Percentiles rank a stretch among this genome's conserved stretches.
Conservation (phyloP, 1,140 invertebrate genomes). For the Chironomus striatipennis region DNA sequence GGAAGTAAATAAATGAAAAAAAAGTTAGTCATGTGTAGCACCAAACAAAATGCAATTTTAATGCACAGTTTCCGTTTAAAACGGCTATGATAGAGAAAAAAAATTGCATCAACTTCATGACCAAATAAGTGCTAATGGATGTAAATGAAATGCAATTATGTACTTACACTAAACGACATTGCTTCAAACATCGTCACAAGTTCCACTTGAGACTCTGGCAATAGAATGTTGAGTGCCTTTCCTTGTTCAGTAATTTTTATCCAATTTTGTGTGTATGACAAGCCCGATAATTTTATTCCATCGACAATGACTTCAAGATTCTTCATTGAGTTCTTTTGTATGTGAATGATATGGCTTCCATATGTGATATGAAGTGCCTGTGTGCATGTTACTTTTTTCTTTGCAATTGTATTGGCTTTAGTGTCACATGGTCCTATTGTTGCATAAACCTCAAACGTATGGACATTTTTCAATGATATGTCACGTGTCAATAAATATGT, state of each 20-base stretch:
- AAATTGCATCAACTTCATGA: too few species aligned
- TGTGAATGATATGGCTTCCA: slow-evolving; percentile 50
- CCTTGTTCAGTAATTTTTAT: slow-evolving; percentile 41
- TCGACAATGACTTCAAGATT: slow-evolving; percentile 33
- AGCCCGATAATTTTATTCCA: slow-evolving; percentile 40
- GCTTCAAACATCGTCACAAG: slow-evolving; percentile 43
- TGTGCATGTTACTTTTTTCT: slow-evolving; percentile 45
- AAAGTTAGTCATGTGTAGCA: too few species aligned
- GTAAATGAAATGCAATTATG: slow-evolving; percentile 30
- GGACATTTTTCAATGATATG: slow-evolving; percentile 42
- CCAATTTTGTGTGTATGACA: slow-evolving; percentile 47
- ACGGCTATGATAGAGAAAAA: too few species aligned
- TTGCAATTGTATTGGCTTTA: slow-evolving; percentile 29
- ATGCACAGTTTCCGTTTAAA: too few species aligned
- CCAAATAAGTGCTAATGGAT: neutral
- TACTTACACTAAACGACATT: slow-evolving; percentile 51
- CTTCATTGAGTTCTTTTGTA: slow-evolving; percentile 39
- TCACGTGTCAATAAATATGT: slow-evolving; percentile 66
- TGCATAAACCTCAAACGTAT: slow-evolving; percentile 56
- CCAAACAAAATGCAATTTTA: too few species aligned
- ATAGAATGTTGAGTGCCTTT: slow-evolving; percentile 42
- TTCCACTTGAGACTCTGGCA: slow-evolving; percentile 45
- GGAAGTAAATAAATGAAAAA: too few species aligned
- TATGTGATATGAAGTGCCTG: slow-evolving; percentile 55
- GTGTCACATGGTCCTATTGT: slow-evolving; percentile 52